Evolutionary conservation across 2,113 vertebrate species (phyloP).

Genomic region (Sinocyclocheilus anshuiensis): DNA sequence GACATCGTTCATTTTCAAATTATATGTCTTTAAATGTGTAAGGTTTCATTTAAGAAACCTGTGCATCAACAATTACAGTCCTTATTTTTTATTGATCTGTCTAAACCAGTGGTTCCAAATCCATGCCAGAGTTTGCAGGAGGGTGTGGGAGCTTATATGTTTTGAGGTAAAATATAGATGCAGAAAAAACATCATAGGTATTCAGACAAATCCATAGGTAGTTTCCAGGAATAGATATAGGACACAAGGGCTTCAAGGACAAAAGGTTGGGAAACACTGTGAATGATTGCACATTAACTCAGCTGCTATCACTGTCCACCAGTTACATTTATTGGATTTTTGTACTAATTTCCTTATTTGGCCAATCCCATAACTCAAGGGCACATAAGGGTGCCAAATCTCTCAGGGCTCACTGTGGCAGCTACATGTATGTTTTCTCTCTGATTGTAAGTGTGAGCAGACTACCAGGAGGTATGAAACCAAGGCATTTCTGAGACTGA

Average conservation of each 20-base stretch:
- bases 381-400: neutral
- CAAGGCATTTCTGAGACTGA: neutral
- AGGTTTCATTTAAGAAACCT: neutral
- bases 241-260: too few relatives aligned
- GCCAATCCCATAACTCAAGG: neutral
- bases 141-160: too few relatives aligned
- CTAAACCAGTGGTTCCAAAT: too few relatives aligned
- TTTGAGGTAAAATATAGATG: too few relatives aligned
- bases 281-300: neutral
- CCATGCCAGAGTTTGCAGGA: too few relatives aligned
- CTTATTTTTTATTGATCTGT: neutral
- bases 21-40: neutral
- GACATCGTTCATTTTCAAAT: neutral
- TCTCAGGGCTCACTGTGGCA: neutral
- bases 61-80: neutral
- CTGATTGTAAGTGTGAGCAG: neutral
- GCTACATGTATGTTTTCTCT: slow-evolving; percentile 20
- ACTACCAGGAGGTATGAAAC: neutral
- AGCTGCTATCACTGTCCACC: neutral
- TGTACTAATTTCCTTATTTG: neutral
- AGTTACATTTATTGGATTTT: neutral
- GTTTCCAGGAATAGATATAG: too few relatives aligned
- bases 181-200: too few relatives aligned
- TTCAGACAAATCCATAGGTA: too few relatives aligned
- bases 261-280: too few relatives aligned